Conservation (phyloP, 2,113 vertebrate species). For the Chlamydotis undulata region DNA sequence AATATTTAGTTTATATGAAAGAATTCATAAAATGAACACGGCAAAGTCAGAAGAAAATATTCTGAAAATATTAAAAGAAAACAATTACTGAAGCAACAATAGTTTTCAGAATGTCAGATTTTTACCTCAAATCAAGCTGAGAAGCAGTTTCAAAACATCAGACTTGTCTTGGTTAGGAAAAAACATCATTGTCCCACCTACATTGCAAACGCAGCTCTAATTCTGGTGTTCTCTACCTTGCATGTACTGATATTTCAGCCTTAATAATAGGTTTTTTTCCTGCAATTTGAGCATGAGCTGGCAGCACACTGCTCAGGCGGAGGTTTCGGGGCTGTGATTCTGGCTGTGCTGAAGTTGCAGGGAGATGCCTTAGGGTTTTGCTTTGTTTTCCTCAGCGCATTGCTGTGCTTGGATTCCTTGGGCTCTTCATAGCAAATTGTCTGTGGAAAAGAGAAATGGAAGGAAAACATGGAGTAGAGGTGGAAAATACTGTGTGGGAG, state of each 20-base stretch:
- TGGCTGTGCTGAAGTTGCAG: background rate
- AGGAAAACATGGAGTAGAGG: background rate
- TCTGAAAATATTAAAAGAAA: background rate
- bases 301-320: rapidly evolving
- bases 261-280: background rate
- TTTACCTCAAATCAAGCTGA: background rate
- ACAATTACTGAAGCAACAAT: background rate
- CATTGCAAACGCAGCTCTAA: background rate
- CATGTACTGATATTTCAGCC: background rate
- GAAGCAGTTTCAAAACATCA: background rate
- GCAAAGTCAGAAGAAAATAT: background rate
- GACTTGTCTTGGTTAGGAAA: background rate
- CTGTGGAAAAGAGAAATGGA: background rate
- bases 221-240: background rate
- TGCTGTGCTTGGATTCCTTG: background rate
- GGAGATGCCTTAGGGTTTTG: background rate
- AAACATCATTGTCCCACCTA: background rate
- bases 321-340: background rate
- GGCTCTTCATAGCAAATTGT: background rate
- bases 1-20: background rate
- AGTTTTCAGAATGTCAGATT: background rate
- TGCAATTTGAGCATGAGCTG: background rate
- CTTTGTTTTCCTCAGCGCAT: background rate
- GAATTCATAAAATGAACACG: background rate
- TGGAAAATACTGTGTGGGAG: background rate